These are phyloP conservation scores for Anomalospiza imberbis DNA, from an alignment of 2,797 vertebrate genomes.

Conservation along the genomic window DNA sequence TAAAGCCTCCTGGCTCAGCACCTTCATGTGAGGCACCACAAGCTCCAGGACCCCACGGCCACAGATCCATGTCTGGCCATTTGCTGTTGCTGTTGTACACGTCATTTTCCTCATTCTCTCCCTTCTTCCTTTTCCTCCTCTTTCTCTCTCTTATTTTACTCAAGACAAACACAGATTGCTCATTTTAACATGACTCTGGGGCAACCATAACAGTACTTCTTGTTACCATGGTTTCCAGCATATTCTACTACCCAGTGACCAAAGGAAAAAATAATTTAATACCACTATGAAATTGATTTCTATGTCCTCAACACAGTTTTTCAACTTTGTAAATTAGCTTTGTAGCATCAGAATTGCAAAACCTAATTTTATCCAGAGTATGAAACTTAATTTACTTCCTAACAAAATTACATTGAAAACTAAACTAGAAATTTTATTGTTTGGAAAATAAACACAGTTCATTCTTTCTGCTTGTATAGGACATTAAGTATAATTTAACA, in stretches of 20 bases:
- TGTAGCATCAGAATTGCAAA: not conserved
- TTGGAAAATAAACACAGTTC: slow-evolving; percentile 31
- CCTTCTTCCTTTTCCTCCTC: not conserved
- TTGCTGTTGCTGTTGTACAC: not conserved
- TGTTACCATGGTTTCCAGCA: slow-evolving; percentile 21
- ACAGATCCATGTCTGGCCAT: not conserved
- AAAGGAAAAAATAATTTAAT: not conserved
- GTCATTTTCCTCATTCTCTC: not conserved
- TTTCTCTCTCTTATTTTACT: not conserved
- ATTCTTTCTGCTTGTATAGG: slow-evolving; percentile 13
- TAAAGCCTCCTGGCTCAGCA: not conserved
- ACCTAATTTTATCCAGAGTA: not conserved
- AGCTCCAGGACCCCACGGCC: not conserved
- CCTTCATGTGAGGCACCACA: not conserved
- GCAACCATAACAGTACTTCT: not conserved
- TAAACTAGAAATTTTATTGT: slow-evolving; percentile 39
- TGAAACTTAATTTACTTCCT: slow-evolving; percentile 24
- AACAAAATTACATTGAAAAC: not conserved
- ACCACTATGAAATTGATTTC: not conserved
- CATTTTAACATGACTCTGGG: not conserved
- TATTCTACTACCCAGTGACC: not conserved
- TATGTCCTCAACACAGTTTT: not conserved
- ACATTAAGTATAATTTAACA: slow-evolving; percentile 43
- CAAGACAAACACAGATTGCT: not conserved
- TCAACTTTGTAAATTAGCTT: slow-evolving; percentile 6